Conservation (phyloP, 2,888 invertebrate species). For the Rhabditoides inermis region DNA sequence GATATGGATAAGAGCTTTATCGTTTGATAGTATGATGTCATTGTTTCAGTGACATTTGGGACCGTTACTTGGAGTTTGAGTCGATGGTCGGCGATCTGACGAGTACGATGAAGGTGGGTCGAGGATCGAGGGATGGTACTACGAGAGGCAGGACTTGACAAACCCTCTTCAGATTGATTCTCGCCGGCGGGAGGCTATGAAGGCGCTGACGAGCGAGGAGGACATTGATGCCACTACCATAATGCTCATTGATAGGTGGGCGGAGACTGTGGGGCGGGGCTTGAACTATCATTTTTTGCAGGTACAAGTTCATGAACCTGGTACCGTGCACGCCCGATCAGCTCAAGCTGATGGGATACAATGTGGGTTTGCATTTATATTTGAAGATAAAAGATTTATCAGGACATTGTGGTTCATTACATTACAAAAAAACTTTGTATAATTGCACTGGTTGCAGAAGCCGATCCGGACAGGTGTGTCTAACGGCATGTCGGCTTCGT, state of each 20-base stretch:
- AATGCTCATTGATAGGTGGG: conserved; percentile 72
- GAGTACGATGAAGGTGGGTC: conserved; percentile 90
- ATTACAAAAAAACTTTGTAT: neutral
- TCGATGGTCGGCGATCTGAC: conserved; percentile 94
- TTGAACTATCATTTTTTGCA: conserved; percentile 3
- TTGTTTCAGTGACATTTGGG: conserved; percentile 80
- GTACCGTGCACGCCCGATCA: conserved; percentile 85
- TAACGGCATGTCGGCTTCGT: too few relatives aligned
- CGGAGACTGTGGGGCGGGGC: conserved; percentile 51
- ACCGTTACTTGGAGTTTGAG: conserved; percentile 93
- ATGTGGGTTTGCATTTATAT: conserved; percentile 15
- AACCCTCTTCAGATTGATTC: neutral
- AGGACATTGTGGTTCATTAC: too few relatives aligned
- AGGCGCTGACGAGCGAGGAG: conserved; percentile 76
- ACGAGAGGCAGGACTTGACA: too few relatives aligned
- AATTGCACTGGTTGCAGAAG: conserved; percentile 1
- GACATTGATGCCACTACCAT: conserved; percentile 95
- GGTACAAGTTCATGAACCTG: conserved; percentile 84
- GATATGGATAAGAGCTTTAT: too few relatives aligned
- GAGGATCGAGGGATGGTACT: neutral
- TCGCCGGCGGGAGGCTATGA: conserved; percentile 45
- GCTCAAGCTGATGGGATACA: conserved; percentile 64
- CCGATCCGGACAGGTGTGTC: conserved; percentile 1
- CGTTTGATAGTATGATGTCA: too few relatives aligned
- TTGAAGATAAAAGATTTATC: too few relatives aligned